Percentiles rank a stretch among this genome's conserved stretches.
Evolutionary conservation across 2,888 invertebrate species (phyloP).

Genomic region (Tinea pellionella): DNA sequence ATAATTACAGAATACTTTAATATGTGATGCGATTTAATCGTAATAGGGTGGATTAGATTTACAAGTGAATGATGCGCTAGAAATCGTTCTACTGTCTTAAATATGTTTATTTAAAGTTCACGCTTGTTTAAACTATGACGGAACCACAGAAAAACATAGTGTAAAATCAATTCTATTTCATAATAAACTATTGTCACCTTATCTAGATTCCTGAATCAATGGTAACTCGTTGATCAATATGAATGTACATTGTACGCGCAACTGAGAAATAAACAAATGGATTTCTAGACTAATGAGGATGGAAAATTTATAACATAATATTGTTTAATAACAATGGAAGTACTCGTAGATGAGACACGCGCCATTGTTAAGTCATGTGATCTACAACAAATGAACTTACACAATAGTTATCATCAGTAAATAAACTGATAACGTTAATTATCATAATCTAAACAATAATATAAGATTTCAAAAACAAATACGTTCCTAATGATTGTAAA

Average conservation of each 20-base stretch:
- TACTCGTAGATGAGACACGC: background rate
- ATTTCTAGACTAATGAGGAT: constrained; percentile 23
- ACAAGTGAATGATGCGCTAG: no score
- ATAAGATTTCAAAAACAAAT: background rate
- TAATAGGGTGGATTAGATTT: background rate
- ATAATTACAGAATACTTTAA: background rate
- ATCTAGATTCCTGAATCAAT: constrained; percentile 17
- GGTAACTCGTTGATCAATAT: background rate
- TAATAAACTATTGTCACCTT: background rate
- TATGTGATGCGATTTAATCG: background rate
- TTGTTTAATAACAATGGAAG: constrained; percentile 25
- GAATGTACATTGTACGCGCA: background rate
- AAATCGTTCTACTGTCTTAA: no score
- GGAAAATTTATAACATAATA: constrained; percentile 48
- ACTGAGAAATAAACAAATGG: constrained; percentile 34
- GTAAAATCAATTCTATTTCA: no score
- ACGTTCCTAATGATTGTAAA: background rate
- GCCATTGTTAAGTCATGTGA: constrained; percentile 3
- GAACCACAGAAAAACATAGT: no score
- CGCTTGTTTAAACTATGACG: no score
- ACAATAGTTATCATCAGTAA: constrained; percentile 1
- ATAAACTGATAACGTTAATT: constrained; percentile 8
- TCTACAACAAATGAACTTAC: background rate
- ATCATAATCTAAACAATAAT: constrained; percentile 9
- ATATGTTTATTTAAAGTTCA: no score